Conservation (phyloP, 2,888 invertebrate species). For the Aquatica leii region DNA sequence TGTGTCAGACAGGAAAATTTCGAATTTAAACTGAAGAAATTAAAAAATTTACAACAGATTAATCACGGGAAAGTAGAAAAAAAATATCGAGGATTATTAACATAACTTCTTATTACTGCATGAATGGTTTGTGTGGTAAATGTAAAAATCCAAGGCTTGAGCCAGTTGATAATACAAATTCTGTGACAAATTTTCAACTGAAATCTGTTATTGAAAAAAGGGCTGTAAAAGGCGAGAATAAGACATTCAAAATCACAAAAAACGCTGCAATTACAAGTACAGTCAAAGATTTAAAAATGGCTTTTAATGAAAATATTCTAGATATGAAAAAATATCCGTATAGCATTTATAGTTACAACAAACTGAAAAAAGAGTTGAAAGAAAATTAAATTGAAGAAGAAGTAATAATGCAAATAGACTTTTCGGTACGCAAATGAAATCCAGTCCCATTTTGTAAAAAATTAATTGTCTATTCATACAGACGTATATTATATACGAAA, state of each 20-base stretch:
- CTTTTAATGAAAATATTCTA: neutral
- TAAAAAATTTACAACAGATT: neutral
- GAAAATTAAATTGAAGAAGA: neutral
- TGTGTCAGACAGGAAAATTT: too few species aligned
- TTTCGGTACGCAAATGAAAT: neutral
- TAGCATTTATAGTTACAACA: too few species aligned
- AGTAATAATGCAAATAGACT: neutral
- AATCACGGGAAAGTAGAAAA: neutral
- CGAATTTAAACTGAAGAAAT: neutral
- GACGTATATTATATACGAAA: too few species aligned
- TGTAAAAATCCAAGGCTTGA: too few species aligned
- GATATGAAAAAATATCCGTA: neutral
- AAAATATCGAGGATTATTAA: too few species aligned
- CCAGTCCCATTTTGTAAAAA: conserved; percentile 4
- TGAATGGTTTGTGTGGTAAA: too few species aligned
- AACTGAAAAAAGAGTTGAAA: too few species aligned
- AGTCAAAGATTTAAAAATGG: neutral
- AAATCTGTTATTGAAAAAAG: neutral
- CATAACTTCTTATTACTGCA: neutral
- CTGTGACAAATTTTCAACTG: too few species aligned
- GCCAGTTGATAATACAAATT: too few species aligned
- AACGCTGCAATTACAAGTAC: neutral
- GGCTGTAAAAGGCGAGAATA: neutral
- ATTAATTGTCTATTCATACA: neutral
- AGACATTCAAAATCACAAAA: neutral